Base-by-base conservation (phyloP, 2,113 vertebrate genomes). In the Paratilapia polleni region DNA sequence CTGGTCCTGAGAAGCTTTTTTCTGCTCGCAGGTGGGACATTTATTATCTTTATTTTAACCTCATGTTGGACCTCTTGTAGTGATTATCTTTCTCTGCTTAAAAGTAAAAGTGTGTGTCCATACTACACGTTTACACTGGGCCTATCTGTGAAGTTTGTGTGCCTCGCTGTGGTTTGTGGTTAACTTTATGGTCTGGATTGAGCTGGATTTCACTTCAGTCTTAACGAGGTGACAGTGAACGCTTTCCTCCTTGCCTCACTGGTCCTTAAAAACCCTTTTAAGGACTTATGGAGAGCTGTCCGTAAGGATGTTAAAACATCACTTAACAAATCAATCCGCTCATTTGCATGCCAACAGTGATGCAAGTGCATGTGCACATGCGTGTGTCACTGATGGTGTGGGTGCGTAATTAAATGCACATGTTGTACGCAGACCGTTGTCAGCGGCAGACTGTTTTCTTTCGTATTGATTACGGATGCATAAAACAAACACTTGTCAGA, bases 251-350 rank as follows among this genome's bases (percentile, higher is more conserved):
- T 77, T 86, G 90, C 93, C 87, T 94, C 86, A 60, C 88, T 86
- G 91, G 86, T 85, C 84, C 86, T 94, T 92, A 94, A 95, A 94
- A 93, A 91, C 88, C 90, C 89, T 93, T 94, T 95, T 93, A 95
- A 95, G 88, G 93, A 93, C 93, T 92, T 94, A 93, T 82, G 81
- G 87, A 86, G 86, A 93, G 80, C 89, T 93, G 92, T 93, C 89
- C 80, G 87, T 92, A 90, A 92, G 94, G 88, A 94, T 80, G 88
- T 93, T 93, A 94, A 95, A 92, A 95, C 91, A 91, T 80, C 94
- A 95, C 93, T 90, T 92, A 93, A 94, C 95, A 96, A 95, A 95
- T 96, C 94, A 95, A 95, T 93, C 81, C 73, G 1, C 92, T 93
- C 82, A 94, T 96, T 94, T 94, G 93, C 93, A 95, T 94, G 84